Conservation (phyloP, 2,797 vertebrate species). For the Sebastes iracundus region DNA sequence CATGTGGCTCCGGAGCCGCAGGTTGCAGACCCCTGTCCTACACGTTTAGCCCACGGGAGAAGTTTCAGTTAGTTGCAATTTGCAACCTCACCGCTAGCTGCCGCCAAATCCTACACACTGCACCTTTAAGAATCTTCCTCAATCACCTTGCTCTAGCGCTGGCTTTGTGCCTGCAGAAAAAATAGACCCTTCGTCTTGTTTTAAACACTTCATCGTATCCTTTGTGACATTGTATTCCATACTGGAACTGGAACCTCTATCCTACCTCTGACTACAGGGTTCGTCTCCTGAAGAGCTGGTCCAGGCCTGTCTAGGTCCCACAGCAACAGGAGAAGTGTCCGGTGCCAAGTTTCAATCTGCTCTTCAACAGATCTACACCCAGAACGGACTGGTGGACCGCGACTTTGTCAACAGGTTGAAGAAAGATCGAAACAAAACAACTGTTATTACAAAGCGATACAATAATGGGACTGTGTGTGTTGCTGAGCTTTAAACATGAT, state of each 20-base stretch:
- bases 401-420: constrained; percentile 72
- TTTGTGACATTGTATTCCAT: not conserved
- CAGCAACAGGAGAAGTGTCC: constrained; percentile 75
- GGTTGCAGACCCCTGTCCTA: too few relatives aligned
- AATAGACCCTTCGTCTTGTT: not conserved
- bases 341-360: constrained; percentile 77
- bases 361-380: constrained; percentile 77
- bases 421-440: not conserved
- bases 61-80: not conserved
- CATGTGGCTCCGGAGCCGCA: too few relatives aligned
- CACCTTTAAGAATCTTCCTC: not conserved
- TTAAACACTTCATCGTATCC: not conserved
- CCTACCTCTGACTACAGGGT: constrained; percentile 63
- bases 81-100: not conserved
- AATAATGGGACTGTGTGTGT: not conserved
- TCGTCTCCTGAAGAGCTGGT: constrained; percentile 76
- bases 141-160: not conserved
- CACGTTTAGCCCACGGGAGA: not conserved
- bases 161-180: not conserved
- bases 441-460: not conserved
- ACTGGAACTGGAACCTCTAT: not conserved
- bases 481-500: not conserved
- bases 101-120: not conserved
- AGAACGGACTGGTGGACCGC: constrained; percentile 76
- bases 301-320: constrained; percentile 76